Conservation (phyloP, 2,113 vertebrate genomes). For the Lepisosteus oculatus region DNA sequence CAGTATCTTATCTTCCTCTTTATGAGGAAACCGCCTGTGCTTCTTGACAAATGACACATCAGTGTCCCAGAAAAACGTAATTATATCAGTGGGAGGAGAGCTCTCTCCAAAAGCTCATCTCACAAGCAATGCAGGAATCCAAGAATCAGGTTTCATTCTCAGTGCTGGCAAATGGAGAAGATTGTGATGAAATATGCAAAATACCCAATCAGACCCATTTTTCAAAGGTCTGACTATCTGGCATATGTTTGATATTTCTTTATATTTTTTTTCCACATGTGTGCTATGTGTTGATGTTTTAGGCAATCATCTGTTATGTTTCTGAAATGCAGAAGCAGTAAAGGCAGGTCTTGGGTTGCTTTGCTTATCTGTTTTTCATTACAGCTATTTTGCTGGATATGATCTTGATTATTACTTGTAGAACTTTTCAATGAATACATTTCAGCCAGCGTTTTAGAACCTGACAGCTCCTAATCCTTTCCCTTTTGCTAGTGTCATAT, state of each 20-base stretch:
- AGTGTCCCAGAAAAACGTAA: conserved; percentile 39
- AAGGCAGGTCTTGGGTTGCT: not conserved
- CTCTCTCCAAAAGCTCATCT: conserved; percentile 38
- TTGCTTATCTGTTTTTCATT: too few species aligned
- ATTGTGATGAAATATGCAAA: conserved; percentile 32
- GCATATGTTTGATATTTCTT: not conserved
- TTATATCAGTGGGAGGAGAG: conserved; percentile 44
- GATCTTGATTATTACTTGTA: not conserved
- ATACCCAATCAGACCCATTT: conserved; percentile 40
- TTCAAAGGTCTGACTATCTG: conserved; percentile 20
- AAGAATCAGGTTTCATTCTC: conserved; percentile 36
- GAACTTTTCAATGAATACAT: conserved; percentile 14
- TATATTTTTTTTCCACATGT: conserved; percentile 7
- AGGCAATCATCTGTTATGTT: not conserved
- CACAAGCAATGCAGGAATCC: conserved; percentile 23
- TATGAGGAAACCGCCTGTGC: not conserved
- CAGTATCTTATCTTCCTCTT: conserved; percentile 20
- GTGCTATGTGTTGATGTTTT: not conserved
- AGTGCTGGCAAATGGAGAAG: conserved; percentile 34
- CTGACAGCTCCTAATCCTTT: conserved; percentile 11
- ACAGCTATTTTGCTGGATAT: too few species aligned
- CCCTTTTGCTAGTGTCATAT: conserved; percentile 1
- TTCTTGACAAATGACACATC: conserved; percentile 27
- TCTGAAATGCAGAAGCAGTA: not conserved
- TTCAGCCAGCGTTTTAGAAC: conserved; percentile 3